Conservation (phyloP, 2,113 vertebrate genomes). For the Maccullochella peelii region DNA sequence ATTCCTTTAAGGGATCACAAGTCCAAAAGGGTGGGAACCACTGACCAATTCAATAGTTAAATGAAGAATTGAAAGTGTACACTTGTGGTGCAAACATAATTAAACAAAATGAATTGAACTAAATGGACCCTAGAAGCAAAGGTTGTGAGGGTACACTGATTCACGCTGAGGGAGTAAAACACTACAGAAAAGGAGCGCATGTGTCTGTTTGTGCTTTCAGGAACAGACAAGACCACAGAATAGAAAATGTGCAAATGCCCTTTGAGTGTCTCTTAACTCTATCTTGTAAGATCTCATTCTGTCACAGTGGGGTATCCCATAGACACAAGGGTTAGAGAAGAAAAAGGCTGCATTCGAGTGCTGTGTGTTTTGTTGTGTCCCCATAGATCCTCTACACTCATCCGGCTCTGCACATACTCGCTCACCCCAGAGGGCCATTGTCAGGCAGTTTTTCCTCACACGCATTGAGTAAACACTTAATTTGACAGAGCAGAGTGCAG, state of each 20-base stretch:
- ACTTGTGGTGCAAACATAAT: background rate
- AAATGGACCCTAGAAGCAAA: background rate
- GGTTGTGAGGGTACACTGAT: background rate
- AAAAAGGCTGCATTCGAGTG: constrained; percentile 34
- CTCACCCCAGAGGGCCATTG: constrained; percentile 4
- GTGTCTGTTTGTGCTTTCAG: constrained; percentile 35
- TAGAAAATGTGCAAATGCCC: constrained; percentile 30
- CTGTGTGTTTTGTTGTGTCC: constrained; percentile 21
- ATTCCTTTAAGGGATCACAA: no score
- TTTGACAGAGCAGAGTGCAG: constrained; percentile 40
- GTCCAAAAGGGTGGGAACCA: background rate
- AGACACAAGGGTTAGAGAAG: background rate
- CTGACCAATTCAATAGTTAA: background rate
- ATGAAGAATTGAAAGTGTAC: no score
- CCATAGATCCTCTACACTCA: constrained; percentile 13
- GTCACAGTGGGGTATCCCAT: constrained; percentile 26
- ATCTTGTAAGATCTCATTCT: constrained; percentile 35
- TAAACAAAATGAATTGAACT: constrained; percentile 15
- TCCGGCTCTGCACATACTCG: background rate
- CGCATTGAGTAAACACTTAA: constrained; percentile 27
- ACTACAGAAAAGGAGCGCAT: background rate
- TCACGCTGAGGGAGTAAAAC: constrained; percentile 5
- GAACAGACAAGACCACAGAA: constrained; percentile 3
- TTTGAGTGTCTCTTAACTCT: constrained; percentile 25
- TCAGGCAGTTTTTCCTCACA: constrained; percentile 1